These are phyloP conservation scores for Ceramica pisi DNA, from an alignment of 2,888 invertebrate species.

Conservation along the genomic window DNA sequence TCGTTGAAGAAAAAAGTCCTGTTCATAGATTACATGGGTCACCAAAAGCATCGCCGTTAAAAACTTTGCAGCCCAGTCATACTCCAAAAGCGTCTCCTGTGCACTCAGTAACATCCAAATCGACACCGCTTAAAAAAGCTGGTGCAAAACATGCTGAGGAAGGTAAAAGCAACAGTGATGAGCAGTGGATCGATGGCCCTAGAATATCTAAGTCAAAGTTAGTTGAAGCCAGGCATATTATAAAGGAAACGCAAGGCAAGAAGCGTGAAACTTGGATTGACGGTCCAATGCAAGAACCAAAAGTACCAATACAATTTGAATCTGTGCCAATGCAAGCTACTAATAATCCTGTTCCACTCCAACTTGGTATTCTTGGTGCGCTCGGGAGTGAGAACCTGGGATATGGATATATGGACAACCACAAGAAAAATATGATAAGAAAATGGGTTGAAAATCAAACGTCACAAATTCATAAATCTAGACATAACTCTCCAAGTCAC, in stretches of 20 bases:
- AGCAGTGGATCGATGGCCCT: slow-evolving; percentile 99
- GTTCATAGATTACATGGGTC: slow-evolving; percentile 91
- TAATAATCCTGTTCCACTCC: slow-evolving; percentile 83
- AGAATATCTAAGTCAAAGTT: slow-evolving; percentile 96
- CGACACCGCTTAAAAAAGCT: slow-evolving; percentile 88
- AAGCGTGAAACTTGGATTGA: slow-evolving; percentile 98
- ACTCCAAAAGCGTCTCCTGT: slow-evolving; percentile 90
- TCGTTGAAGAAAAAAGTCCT: slow-evolving; percentile 91
- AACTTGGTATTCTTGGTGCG: slow-evolving; percentile 84
- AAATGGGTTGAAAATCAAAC: slow-evolving; percentile 98
- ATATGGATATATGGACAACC: slow-evolving; percentile 97
- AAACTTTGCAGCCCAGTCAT: slow-evolving; percentile 82
- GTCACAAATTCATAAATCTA: slow-evolving; percentile 94
- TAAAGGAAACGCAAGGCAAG: slow-evolving; percentile 94
- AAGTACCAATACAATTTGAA: slow-evolving; percentile 87
- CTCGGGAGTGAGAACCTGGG: slow-evolving; percentile 90
- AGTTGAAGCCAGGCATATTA: slow-evolving; percentile 95
- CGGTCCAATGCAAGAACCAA: slow-evolving; percentile 95
- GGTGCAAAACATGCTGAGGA: slow-evolving; percentile 86
- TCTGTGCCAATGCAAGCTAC: slow-evolving; percentile 91
- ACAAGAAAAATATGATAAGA: slow-evolving; percentile 97
- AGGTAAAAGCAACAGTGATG: slow-evolving; percentile 92
- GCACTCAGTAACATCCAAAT: slow-evolving; percentile 87
- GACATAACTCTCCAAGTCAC: slow-evolving; percentile 90
- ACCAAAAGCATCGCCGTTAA: slow-evolving; percentile 91